A percentile compares a stretch with the other conserved stretches of the same genome.
Conservation (phyloP, 2,113 vertebrate genomes). For the Fukomys damarensis region DNA sequence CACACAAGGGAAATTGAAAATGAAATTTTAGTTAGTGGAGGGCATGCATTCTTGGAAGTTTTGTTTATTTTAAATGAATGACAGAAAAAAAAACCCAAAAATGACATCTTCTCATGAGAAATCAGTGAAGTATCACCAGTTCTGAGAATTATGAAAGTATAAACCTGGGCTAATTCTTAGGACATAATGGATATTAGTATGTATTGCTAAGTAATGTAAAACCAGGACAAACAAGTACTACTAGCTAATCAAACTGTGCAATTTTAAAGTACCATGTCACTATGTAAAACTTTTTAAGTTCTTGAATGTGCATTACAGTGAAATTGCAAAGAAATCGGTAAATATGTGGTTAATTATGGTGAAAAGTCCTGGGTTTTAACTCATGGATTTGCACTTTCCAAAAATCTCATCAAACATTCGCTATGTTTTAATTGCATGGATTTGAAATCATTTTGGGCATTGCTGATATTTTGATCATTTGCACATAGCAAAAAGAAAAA, state of each 20-base stretch:
- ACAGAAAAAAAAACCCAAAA: neutral
- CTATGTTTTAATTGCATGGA: neutral
- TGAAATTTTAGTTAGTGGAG: neutral
- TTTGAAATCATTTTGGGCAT: neutral
- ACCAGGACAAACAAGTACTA: neutral
- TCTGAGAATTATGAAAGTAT: neutral
- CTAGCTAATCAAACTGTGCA: neutral
- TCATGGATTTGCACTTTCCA: neutral
- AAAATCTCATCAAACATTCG: neutral
- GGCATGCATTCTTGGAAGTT: neutral
- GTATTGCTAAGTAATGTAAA: neutral
- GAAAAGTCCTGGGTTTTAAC: neutral
- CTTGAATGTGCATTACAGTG: neutral
- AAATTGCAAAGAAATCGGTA: neutral
- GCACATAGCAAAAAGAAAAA: neutral
- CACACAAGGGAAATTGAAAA: neutral
- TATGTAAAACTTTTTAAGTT: neutral
- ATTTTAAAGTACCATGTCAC: neutral
- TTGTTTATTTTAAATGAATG: neutral
- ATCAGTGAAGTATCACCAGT: neutral
- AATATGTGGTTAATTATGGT: neutral
- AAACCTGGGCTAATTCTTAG: neutral
- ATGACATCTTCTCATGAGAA: neutral
- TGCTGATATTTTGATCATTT: neutral
- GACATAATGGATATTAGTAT: neutral